phyloP scores from a whole-genome alignment of 37 sponge, comb jelly and placozoan species.

The Lycopodina hypogea region DNA sequence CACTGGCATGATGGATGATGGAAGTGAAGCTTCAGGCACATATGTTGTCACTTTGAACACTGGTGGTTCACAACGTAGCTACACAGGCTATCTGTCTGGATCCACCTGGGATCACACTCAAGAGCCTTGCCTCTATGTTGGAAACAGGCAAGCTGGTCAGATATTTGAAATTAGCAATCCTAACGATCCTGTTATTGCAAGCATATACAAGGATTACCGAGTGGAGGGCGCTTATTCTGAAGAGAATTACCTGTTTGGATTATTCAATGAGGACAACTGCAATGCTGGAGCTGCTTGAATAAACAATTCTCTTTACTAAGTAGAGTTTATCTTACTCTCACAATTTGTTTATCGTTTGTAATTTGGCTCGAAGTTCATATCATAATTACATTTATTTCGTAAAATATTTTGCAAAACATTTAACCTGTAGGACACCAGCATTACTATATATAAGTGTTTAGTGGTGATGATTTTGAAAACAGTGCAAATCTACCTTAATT shows the following conservation, averaged over 20 bases:
- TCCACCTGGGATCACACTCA: constrained; percentile 39
- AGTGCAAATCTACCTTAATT: no score
- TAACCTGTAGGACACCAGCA: no score
- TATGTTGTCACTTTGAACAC: constrained; percentile 20
- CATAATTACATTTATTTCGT: no score
- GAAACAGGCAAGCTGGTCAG: constrained; percentile 50
- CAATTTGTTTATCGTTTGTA: no score
- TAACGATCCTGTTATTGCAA: constrained; percentile 45
- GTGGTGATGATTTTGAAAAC: no score
- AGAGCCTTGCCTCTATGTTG: constrained; percentile 51
- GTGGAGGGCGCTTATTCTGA: constrained; percentile 8
- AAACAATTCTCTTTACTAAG: no score
- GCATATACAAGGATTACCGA: constrained; percentile 8
- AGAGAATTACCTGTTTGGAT: constrained; percentile 10
- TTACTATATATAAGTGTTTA: no score
- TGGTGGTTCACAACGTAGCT: constrained; percentile 1
- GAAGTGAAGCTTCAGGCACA: neutral
- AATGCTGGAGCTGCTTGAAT: neutral
- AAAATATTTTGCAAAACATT: no score
- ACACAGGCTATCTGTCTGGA: constrained; percentile 39
- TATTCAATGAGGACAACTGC: constrained; percentile 16
- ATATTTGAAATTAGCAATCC: constrained; percentile 15
- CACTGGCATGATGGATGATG: constrained; percentile 7
- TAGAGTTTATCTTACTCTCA: no score
- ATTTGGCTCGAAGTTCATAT: no score